Evolutionary conservation across 2,797 vertebrate species (phyloP), one percentile per base, ranked within the genome.

Genomic region (Limnodromus scolopaceus): DNA sequence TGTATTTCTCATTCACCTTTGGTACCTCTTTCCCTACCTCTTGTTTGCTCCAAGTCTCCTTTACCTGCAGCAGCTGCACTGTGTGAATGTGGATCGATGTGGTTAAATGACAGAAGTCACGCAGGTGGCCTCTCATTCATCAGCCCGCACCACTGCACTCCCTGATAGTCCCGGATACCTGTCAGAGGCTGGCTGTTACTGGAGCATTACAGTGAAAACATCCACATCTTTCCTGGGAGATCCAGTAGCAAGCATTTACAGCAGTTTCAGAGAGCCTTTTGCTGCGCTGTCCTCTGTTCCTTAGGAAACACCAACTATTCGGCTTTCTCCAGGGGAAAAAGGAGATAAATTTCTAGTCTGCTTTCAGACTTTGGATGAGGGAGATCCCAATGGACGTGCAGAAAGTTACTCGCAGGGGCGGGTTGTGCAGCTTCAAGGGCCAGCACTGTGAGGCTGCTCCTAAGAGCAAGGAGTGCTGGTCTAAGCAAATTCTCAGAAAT

Each of bases 51-150:
- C n/a, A 17, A 8, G 20, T 55, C 53, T 84, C 45, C 30, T 66
- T 55, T 41, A 17, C 36, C 45, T 51, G 10, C 10, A 32, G 58
- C 13, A 63, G 36, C 34, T 46, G 41, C 9, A 55, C n/a, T 0
- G 0, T 18, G 13, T 1, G 3, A 53, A 39, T 8, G 19, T 36
- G 53, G 27, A 24, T 24, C 1, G 0, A 34, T 28, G 64, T 13
- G 36, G 15, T 14, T 51, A 30, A 71, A 61, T 16, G 48, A 32
- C 34, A 34, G n/a, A 46, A 38, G 23, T 32, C 32, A 1, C 1
- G 3, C n/a, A 55, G 45, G 15, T 11, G 17, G 23, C 28, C 27
- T 63, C 64, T 63, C 38, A 14, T 17, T 34, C 32, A 34, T 43
- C 53, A 51, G 38, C 24, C 45, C 48, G 38, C 20, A 55, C 34